Conservation (phyloP, 2,888 invertebrate species). For the Perizoma affinitatum region DNA sequence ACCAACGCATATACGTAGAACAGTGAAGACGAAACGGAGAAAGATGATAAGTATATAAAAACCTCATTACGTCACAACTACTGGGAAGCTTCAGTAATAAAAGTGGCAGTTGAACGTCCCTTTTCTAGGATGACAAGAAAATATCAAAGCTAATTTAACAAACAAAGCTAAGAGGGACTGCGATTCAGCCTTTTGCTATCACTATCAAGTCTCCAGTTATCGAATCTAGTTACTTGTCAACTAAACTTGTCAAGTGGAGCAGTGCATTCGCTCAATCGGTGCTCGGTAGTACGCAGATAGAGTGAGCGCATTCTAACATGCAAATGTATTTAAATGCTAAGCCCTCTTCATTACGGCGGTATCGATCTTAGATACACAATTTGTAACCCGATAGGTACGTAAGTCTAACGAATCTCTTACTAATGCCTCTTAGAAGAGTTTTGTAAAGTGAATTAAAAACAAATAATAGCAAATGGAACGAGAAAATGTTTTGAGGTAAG, state of each 20-base stretch:
- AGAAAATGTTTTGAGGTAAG: not conserved
- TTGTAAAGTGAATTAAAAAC: conserved; percentile 15
- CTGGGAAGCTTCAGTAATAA: too few species aligned
- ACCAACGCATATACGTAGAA: too few species aligned
- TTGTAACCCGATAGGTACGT: conserved; percentile 79
- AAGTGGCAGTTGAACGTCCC: too few species aligned
- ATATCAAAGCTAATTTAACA: too few species aligned
- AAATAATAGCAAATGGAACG: not conserved
- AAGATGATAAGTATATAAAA: too few species aligned
- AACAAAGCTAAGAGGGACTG: too few species aligned
- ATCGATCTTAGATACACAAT: conserved; percentile 84
- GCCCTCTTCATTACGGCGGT: conserved; percentile 82
- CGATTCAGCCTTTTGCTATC: conserved; percentile 9
- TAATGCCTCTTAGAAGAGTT: conserved; percentile 42
- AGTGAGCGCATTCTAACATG: conserved; percentile 82
- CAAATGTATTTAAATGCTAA: conserved; percentile 84
- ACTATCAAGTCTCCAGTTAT: conserved; percentile 38
- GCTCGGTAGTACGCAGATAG: conserved; percentile 44
- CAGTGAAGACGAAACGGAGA: too few species aligned
- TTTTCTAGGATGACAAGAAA: too few species aligned
- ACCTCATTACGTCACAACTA: too few species aligned
- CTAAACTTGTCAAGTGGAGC: conserved; percentile 41
- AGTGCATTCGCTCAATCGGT: conserved; percentile 42
- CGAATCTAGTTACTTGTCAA: conserved; percentile 39
- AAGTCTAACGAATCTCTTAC: conserved; percentile 71